Base-by-base conservation (phyloP, 2,888 invertebrate species). In the Mayetiola destructor region DNA sequence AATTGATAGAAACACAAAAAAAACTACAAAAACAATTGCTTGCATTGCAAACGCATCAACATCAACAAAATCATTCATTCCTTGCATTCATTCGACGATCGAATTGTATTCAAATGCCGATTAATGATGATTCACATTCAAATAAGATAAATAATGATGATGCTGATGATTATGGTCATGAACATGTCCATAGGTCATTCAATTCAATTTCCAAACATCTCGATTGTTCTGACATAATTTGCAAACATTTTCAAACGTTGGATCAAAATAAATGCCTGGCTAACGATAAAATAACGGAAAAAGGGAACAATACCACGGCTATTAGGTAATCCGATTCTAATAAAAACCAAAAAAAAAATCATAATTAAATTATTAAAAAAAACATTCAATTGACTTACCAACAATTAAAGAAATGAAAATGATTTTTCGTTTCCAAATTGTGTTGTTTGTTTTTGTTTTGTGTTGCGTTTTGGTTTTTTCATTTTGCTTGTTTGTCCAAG, bases 221-320 rank as follows among this genome's bases (percentile, higher is more conserved):
- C 10, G 16, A 36, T 32, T 55, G 16, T 36, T 40, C 12, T 55
- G 21, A 42, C 58, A 30, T 48, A 23, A 35, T 35, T 40, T 35
- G 20, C 27, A 54, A 35, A 27, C 4, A 54, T 30, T 23, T 53
- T 35, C 56, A n/a, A n/a, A n/a, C n/a, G n/a, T n/a, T 30, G 62
- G 61, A 58, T 62, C 62, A 54, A 58, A 56, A 53, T 59, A 57
- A 30, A 57, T 53, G 55, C 36, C 54, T n/a, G n/a, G n/a, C 57
- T 9, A 66, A 68, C n/a, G 66, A 68, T 59, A 63, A 68, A 3
- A 66, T 69, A n/a, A n/a, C n/a, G 60, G 61, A 65, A 65, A 74
- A 69, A 55, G 68, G 68, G 62, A 68, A 69, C 57, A 68, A 66
- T 60, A 64, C 68, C 32, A 29, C 68, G 27, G n/a, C 27, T 27